Evolutionary conservation across 2,113 vertebrate species (phyloP).

Genomic region (Melanerpes formicivorus): DNA sequence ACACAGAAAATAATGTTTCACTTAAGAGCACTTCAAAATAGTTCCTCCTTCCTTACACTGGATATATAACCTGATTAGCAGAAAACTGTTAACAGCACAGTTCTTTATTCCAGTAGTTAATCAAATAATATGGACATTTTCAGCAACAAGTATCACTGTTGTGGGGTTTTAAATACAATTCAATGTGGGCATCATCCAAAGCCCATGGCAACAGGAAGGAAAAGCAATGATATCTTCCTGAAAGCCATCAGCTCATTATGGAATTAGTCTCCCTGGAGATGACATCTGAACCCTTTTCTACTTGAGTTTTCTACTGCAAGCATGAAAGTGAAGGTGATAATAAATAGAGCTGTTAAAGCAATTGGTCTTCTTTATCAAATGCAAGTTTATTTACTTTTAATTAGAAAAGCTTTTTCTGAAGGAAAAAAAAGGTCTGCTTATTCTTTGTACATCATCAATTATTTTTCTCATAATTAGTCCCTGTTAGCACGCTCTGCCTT

Average conservation of each 20-base stretch:
- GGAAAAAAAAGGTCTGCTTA: not conserved
- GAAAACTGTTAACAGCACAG: not conserved
- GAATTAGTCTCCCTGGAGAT: conserved; percentile 43
- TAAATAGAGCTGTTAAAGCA: conserved; percentile 23
- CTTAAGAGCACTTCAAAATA: not conserved
- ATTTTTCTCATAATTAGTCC: not conserved
- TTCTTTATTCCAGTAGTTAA: not conserved
- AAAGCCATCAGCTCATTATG: conserved; percentile 4
- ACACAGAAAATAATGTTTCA: conserved; percentile 5
- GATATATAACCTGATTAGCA: not conserved
- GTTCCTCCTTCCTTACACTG: not conserved
- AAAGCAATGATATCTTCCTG: conserved; percentile 4
- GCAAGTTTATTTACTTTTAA: conserved; percentile 45
- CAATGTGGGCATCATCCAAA: not conserved
- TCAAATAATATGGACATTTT: not conserved
- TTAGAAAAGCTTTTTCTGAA: conserved; percentile 36
- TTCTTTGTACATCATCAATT: not conserved
- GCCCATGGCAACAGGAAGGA: conserved; percentile 33
- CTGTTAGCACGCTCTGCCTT: not conserved
- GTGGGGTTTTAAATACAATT: not conserved
- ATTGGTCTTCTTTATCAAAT: not conserved
- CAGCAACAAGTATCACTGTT: not conserved
- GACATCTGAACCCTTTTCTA: conserved; percentile 17
- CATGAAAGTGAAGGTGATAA: not conserved
- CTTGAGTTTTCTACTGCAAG: not conserved